Conservation (phyloP, 2,888 invertebrate species). For the Dyspetes luteomarginatus region DNA sequence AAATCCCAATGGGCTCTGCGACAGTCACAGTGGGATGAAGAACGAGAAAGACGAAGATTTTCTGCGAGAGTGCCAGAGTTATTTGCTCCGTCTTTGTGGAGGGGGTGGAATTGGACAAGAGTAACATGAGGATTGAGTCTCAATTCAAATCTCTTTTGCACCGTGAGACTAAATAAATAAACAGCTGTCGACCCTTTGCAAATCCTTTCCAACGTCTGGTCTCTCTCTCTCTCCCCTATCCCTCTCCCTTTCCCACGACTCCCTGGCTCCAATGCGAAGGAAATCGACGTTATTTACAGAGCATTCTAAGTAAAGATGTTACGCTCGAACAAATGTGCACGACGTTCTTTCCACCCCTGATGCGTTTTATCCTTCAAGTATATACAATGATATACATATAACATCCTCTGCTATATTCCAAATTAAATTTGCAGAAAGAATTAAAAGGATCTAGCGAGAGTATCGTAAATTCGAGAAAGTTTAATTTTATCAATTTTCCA, state of each 20-base stretch:
- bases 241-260: not conserved
- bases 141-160: constrained; percentile 44
- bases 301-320: constrained; percentile 52
- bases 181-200: constrained; percentile 60
- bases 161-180: constrained; percentile 61
- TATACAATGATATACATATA: not conserved
- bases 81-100: constrained; percentile 40
- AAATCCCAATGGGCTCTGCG: constrained; percentile 10
- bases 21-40: not conserved
- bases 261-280: constrained; percentile 12
- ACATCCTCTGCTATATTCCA: not conserved
- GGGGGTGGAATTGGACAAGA: not conserved
- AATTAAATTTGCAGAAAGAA: constrained; percentile 31
- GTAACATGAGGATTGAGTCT: constrained; percentile 40
- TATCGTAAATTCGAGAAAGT: too few species aligned
- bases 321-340: constrained; percentile 46
- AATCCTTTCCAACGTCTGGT: constrained; percentile 54
- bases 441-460: too few species aligned
- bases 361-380: constrained; percentile 16
- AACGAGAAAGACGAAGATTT: not conserved
- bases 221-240: not conserved
- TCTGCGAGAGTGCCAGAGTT: constrained; percentile 21
- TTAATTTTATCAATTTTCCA: too few species aligned
- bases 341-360: not conserved
- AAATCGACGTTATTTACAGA: constrained; percentile 61